Evolutionary conservation across 2,888 invertebrate species (phyloP).

Genomic region (Cyrtodaria siliqua): DNA sequence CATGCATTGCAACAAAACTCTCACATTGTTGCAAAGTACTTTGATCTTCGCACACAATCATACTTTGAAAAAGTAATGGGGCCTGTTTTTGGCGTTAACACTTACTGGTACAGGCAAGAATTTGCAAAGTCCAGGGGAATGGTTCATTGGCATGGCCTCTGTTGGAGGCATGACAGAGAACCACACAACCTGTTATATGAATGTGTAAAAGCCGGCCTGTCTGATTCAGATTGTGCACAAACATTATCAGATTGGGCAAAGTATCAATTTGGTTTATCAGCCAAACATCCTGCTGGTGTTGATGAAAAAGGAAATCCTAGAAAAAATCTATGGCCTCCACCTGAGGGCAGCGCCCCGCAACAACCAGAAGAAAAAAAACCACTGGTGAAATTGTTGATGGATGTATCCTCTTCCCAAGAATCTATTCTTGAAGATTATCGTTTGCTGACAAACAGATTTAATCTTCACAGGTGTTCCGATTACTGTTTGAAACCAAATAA

Average conservation of each 20-base stretch:
- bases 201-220: slow-evolving; percentile 42
- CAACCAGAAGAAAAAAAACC: slow-evolving; percentile 64
- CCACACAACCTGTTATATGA: slow-evolving; percentile 56
- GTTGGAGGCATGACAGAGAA: slow-evolving; percentile 60
- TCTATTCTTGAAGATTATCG: slow-evolving; percentile 59
- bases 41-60: no score
- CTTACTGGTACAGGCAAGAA: slow-evolving; percentile 54
- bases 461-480: no score
- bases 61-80: no score
- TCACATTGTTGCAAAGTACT: no score
- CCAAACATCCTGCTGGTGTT: slow-evolving; percentile 36
- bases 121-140: no score
- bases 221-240: slow-evolving; percentile 45
- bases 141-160: slow-evolving; percentile 4
- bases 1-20: no score
- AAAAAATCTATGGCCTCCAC: slow-evolving; percentile 70
- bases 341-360: slow-evolving; percentile 59
- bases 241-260: slow-evolving; percentile 11
- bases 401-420: slow-evolving; percentile 59
- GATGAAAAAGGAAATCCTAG: slow-evolving; percentile 45
- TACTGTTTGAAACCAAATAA: no score
- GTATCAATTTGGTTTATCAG: not conserved
- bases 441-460: slow-evolving; percentile 20
- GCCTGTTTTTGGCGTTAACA: no score
- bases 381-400: slow-evolving; percentile 62